Conservation (phyloP, 2,888 invertebrate genomes). For the Epinotia bilunana region DNA sequence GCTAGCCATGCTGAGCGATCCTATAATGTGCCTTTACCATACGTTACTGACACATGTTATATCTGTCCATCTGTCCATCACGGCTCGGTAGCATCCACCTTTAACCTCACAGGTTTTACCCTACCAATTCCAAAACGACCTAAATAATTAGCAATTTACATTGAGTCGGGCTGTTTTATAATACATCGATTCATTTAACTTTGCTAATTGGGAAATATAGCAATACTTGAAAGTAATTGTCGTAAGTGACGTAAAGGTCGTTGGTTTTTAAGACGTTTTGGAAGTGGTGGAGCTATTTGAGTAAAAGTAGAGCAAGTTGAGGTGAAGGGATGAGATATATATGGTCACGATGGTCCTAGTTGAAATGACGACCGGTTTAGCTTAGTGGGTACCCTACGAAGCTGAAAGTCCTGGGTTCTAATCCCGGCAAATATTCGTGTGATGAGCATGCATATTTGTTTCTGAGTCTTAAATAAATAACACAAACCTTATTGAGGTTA, state of each 20-base stretch:
- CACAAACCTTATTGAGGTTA: too few relatives aligned
- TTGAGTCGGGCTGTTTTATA: neutral
- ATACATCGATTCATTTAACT: slow-evolving; percentile 10
- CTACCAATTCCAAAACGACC: neutral
- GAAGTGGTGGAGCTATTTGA: neutral
- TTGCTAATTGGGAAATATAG: slow-evolving; percentile 20
- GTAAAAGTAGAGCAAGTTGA: slow-evolving; percentile 12
- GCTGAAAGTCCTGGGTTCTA: too few relatives aligned
- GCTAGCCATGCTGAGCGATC: neutral
- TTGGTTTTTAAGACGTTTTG: neutral
- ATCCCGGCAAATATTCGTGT: too few relatives aligned
- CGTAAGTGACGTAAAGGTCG: neutral
- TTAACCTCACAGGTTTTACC: slow-evolving; percentile 11
- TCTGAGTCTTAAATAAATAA: too few relatives aligned
- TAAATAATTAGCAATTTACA: slow-evolving; percentile 2
- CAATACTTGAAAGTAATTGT: neutral
- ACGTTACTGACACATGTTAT: slow-evolving; percentile 21
- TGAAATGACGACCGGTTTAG: too few relatives aligned
- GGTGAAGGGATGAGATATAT: slow-evolving; percentile 1
- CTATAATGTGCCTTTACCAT: neutral
- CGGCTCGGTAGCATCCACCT: slow-evolving; percentile 24
- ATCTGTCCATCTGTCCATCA: slow-evolving; percentile 24
- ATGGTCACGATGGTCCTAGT: neutral
- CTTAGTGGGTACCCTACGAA: too few relatives aligned
- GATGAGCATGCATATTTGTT: too few relatives aligned